Conservation (phyloP, 2,888 invertebrate genomes). For the Drosophila stalkeri region DNA sequence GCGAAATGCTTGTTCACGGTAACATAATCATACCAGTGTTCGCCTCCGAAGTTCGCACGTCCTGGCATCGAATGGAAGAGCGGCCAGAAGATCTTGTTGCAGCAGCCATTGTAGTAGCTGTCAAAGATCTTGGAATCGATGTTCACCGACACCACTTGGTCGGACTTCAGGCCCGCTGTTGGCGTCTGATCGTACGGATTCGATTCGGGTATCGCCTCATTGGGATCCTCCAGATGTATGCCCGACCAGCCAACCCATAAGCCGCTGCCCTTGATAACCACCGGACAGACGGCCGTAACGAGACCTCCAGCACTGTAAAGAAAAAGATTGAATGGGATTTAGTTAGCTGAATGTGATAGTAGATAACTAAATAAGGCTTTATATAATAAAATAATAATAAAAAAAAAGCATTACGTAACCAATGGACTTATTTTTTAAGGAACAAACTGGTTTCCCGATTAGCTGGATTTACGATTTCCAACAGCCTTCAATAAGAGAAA, state of each 20-base stretch:
- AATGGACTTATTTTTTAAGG: too few species aligned
- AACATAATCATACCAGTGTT: conserved; percentile 93
- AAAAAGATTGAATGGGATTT: not conserved
- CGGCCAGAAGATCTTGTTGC: conserved; percentile 97
- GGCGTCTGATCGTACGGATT: conserved; percentile 94
- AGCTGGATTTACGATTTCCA: not conserved
- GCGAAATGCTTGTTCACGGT: conserved; percentile 94
- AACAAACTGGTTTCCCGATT: not conserved
- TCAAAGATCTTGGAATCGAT: conserved; percentile 92
- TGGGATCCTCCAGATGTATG: conserved; percentile 91
- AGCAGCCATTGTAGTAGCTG: conserved; percentile 96
- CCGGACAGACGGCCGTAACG: conserved; percentile 95
- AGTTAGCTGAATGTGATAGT: not conserved
- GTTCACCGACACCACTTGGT: conserved; percentile 93
- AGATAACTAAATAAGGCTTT: not conserved
- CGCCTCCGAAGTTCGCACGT: conserved; percentile 92
- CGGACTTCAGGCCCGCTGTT: conserved; percentile 93
- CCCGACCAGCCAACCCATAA: conserved; percentile 97
- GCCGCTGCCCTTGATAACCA: conserved; percentile 93
- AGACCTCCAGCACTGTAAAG: conserved; percentile 93
- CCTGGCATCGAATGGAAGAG: conserved; percentile 97
- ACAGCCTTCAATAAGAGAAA: too few species aligned
- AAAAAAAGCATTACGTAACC: too few species aligned
- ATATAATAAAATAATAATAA: too few species aligned
- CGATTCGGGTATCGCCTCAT: conserved; percentile 93